These are phyloP conservation scores for Mylabris phalerata DNA, from an alignment of 1,140 invertebrate genomes.

Conservation along the genomic window DNA sequence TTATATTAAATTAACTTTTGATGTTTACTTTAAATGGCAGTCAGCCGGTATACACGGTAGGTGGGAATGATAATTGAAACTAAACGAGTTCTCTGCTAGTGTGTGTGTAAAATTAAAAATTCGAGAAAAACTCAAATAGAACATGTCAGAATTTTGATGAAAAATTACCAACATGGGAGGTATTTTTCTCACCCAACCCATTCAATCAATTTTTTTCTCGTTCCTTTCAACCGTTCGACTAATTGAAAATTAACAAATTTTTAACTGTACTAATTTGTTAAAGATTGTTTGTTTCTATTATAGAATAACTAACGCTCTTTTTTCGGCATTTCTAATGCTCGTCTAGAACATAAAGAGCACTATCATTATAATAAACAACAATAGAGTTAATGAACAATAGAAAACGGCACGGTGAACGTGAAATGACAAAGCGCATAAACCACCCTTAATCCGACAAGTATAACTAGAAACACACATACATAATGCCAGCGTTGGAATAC, in stretches of 20 bases:
- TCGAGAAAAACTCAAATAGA: conserved; percentile 5
- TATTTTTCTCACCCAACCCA: neutral
- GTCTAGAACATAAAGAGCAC: conserved; percentile 28
- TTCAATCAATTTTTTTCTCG: no score
- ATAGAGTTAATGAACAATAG: conserved; percentile 28
- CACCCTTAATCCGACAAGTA: conserved; percentile 40
- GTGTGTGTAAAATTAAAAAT: neutral
- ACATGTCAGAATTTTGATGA: conserved; percentile 12
- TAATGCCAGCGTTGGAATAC: conserved; percentile 21
- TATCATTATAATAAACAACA: conserved; percentile 33
- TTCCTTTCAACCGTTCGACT: neutral
- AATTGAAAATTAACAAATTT: conserved; percentile 1
- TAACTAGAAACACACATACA: conserved; percentile 37
- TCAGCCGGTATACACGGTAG: no score
- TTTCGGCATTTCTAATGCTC: conserved; percentile 5
- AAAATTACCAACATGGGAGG: conserved; percentile 13
- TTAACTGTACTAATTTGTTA: neutral
- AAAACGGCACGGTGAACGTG: conserved; percentile 27
- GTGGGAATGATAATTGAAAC: no score
- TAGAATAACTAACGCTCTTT: conserved; percentile 33
- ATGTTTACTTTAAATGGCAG: no score
- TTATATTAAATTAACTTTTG: no score
- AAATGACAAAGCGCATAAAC: conserved; percentile 36
- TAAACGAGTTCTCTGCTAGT: no score
- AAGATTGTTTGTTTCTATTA: neutral